Percentiles rank a stretch among this genome's conserved stretches.
Conservation (phyloP, 2,797 vertebrate species). For the Phrynocephalus vlangalii region DNA sequence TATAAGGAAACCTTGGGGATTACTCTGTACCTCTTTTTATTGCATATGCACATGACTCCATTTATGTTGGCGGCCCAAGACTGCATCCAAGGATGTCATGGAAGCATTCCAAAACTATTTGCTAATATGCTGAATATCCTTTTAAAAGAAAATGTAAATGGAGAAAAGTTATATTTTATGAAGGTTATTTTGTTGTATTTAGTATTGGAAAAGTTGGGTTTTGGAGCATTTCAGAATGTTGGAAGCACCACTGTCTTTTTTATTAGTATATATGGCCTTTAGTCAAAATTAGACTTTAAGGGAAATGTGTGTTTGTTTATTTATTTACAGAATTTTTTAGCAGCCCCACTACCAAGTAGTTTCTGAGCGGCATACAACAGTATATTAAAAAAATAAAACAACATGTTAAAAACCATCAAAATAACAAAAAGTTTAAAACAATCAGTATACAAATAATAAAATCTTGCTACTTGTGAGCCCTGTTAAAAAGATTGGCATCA, state of each 20-base stretch:
- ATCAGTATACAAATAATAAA: no score
- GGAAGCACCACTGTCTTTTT: conserved; percentile 91
- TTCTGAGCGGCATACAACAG: no score
- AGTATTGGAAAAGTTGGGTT: conserved; percentile 92
- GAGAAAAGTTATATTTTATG: conserved; percentile 94
- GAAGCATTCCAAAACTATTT: neutral
- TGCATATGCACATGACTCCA: neutral
- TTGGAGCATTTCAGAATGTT: conserved; percentile 94
- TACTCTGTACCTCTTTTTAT: neutral
- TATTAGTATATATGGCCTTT: conserved; percentile 92
- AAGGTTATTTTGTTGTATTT: conserved; percentile 97
- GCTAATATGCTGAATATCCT: conserved; percentile 50
- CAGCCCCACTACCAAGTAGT: no score
- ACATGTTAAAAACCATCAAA: no score
- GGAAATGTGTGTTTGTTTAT: no score
- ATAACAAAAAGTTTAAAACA: no score
- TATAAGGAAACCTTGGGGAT: neutral
- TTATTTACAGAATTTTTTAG: no score
- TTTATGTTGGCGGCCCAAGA: neutral
- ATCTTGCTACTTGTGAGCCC: no score
- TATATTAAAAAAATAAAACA: no score
- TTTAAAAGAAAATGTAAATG: conserved; percentile 89
- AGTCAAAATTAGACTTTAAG: conserved; percentile 41
- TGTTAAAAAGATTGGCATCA: no score
- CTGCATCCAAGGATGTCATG: neutral